Conservation (phyloP, 2,888 invertebrate genomes). For the Seira sanloemensis region DNA sequence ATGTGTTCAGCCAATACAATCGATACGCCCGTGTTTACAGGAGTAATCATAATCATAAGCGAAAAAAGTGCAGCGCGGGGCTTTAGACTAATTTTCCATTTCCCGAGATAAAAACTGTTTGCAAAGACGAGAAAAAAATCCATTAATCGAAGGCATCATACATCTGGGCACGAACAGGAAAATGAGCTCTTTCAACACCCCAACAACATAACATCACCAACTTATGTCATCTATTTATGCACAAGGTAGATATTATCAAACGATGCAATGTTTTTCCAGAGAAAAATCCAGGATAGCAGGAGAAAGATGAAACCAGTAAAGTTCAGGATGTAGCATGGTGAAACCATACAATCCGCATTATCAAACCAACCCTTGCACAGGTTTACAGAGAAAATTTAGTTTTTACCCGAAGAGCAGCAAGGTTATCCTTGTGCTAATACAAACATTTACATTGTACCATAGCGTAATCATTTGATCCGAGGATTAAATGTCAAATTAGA, state of each 20-base stretch:
- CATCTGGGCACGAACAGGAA: slow-evolving; percentile 48
- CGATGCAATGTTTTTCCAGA: no score
- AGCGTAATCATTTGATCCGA: neutral
- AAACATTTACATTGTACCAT: neutral
- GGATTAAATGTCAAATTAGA: neutral
- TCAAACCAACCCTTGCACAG: neutral
- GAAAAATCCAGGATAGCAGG: no score
- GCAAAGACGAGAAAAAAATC: slow-evolving; percentile 24
- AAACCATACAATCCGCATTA: neutral
- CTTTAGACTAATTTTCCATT: no score
- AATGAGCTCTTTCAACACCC: slow-evolving; percentile 28
- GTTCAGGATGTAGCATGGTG: neutral
- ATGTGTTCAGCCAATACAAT: neutral
- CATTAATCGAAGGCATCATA: slow-evolving; percentile 40
- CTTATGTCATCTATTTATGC: neutral
- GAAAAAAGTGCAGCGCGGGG: no score
- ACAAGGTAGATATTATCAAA: neutral
- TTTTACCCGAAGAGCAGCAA: neutral
- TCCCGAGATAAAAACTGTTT: neutral
- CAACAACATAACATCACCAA: slow-evolving; percentile 3
- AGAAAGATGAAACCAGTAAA: neutral
- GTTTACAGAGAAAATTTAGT: neutral
- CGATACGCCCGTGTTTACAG: neutral
- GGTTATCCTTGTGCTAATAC: neutral
- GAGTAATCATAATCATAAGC: neutral